Evolutionary conservation across 2,888 invertebrate species (phyloP).

Genomic region (Nephrotoma appendiculata): DNA sequence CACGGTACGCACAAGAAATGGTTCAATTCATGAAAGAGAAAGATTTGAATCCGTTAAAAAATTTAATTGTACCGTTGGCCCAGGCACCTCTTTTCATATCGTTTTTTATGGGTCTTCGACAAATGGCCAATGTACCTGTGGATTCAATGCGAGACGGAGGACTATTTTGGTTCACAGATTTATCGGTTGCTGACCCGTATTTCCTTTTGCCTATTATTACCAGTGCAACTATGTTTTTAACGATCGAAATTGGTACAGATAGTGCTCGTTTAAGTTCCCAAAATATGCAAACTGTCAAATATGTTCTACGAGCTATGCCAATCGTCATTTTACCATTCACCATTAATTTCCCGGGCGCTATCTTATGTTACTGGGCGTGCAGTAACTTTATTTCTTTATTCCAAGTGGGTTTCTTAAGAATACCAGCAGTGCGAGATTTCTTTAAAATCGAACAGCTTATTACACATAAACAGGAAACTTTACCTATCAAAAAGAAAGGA

Average conservation of each 20-base stretch:
- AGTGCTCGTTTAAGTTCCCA: conserved; percentile 47
- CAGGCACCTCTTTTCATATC: conserved; percentile 88
- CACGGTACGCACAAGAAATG: conserved; percentile 63
- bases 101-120: conserved; percentile 73
- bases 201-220: conserved; percentile 78
- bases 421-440: conserved; percentile 55
- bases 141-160: conserved; percentile 84
- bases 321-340: conserved; percentile 70
- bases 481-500: conserved; percentile 58
- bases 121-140: conserved; percentile 83
- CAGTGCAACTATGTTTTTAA: conserved; percentile 62
- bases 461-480: conserved; percentile 38
- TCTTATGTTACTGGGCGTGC: conserved; percentile 81
- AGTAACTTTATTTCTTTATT: conserved; percentile 71
- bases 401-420: conserved; percentile 57
- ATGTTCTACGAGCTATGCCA: conserved; percentile 61
- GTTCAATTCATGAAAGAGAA: conserved; percentile 70
- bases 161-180: conserved; percentile 81
- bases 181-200: conserved; percentile 81
- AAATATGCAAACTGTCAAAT: conserved; percentile 57
- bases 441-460: conserved; percentile 58
- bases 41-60: conserved; percentile 64
- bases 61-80: conserved; percentile 58
- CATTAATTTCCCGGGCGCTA: conserved; percentile 74
- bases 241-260: conserved; percentile 74